Percentiles rank a stretch among this genome's conserved stretches.
Evolutionary conservation across 2,113 vertebrate genomes (phyloP).

Genomic region (Crocuta crocuta): DNA sequence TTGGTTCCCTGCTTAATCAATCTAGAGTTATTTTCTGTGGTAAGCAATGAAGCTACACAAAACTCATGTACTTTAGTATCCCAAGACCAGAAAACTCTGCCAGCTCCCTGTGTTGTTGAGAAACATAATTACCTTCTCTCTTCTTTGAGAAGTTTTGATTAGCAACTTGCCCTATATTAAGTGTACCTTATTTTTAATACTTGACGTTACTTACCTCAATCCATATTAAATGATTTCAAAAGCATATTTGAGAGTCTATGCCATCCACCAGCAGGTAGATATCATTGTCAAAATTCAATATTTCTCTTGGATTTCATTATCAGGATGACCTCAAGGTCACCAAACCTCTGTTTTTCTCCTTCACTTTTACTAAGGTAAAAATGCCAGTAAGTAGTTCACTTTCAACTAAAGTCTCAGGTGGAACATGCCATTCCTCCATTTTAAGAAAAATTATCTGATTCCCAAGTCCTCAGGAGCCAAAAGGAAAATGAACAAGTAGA

Average conservation of each 20-base stretch:
- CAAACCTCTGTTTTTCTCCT: background rate
- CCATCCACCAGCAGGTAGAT: background rate
- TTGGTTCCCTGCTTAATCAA: background rate
- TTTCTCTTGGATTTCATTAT: slow-evolving; percentile 3
- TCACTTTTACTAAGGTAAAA: background rate
- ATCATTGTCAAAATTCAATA: background rate
- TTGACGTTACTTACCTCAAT: background rate
- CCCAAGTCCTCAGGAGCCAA: background rate
- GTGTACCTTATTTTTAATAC: background rate
- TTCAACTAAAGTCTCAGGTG: background rate
- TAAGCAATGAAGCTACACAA: background rate
- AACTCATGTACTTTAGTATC: background rate
- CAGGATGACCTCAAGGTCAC: background rate
- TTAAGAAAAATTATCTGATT: background rate
- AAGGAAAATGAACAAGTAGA: background rate
- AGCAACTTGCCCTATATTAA: background rate
- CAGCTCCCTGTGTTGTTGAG: background rate
- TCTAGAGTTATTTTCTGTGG: background rate
- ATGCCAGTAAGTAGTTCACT: background rate
- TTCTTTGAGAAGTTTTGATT: background rate
- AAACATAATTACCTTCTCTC: background rate
- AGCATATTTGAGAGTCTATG: background rate
- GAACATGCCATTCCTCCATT: background rate
- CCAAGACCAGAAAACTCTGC: background rate
- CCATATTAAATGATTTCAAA: background rate